These are phyloP conservation scores for Lysandra coridon DNA, from an alignment of 2,888 invertebrate species.

Conservation along the genomic window DNA sequence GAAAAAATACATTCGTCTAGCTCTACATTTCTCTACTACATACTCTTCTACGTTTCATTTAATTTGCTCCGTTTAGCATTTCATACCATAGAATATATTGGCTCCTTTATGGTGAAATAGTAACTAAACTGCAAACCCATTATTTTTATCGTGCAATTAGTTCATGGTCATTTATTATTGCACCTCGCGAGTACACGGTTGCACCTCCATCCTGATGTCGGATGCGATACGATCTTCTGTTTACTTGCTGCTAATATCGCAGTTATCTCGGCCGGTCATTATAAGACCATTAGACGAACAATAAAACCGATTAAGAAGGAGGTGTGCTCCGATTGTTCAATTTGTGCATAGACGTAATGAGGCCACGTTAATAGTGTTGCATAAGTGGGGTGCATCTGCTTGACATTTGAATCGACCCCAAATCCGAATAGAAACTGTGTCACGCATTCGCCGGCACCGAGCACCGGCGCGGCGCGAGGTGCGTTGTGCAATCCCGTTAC, in stretches of 20 bases:
- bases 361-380: constrained; percentile 67
- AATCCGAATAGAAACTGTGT: constrained; percentile 81
- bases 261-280: constrained; percentile 22
- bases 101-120: neutral
- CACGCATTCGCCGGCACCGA: constrained; percentile 70
- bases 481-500: constrained; percentile 79
- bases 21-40: neutral
- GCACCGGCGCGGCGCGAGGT: constrained; percentile 55
- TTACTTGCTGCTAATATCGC: neutral
- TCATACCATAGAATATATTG: neutral
- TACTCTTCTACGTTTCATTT: neutral
- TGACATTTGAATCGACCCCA: constrained; percentile 81
- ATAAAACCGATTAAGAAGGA: constrained; percentile 20
- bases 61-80: neutral
- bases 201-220: constrained; percentile 14
- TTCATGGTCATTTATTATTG: neutral
- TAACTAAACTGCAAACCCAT: neutral
- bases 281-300: constrained; percentile 20
- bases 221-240: constrained; percentile 24
- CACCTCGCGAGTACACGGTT: neutral
- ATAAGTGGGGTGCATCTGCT: constrained; percentile 78
- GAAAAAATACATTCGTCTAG: neutral
- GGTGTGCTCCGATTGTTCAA: constrained; percentile 48
- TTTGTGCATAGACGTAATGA: constrained; percentile 53
- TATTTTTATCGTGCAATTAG: neutral